Percentiles rank a stretch among this genome's conserved stretches.
phyloP scores from a whole-genome alignment of 1,140 invertebrate genomes.

The Paralvinella palmiformis region DNA sequence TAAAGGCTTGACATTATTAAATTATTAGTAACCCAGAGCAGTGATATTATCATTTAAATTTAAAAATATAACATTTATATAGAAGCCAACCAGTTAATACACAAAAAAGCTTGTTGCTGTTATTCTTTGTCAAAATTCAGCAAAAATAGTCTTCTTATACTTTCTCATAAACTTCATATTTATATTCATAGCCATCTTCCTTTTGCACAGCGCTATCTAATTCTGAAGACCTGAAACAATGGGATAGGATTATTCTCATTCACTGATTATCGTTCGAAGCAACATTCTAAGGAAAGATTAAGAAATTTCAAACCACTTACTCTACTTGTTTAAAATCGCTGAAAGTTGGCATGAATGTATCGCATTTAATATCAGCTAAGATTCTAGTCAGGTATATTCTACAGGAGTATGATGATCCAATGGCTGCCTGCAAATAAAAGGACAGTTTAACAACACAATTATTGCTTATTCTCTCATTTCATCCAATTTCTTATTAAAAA shows the following conservation, averaged over 20 bases:
- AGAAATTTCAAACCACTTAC: conserved; percentile 26
- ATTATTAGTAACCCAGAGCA: too few species aligned
- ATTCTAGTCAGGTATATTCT: conserved; percentile 82
- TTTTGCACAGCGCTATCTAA: background rate
- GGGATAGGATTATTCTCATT: background rate
- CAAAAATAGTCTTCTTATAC: too few species aligned
- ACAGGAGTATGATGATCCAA: conserved; percentile 64
- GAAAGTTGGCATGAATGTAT: conserved; percentile 79
- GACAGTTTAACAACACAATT: conserved; percentile 5
- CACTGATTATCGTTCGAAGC: background rate
- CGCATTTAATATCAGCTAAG: conserved; percentile 72
- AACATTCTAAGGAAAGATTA: too few species aligned
- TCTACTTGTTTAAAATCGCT: conserved; percentile 57
- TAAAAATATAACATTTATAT: too few species aligned
- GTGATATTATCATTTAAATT: too few species aligned
- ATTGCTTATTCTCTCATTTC: too few species aligned
- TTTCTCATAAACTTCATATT: conserved; percentile 9
- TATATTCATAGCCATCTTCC: conserved; percentile 3
- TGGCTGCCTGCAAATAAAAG: conserved; percentile 57
- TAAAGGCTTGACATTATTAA: too few species aligned
- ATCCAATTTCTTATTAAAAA: too few species aligned
- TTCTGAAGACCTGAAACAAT: background rate
- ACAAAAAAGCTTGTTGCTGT: too few species aligned
- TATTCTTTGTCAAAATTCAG: too few species aligned
- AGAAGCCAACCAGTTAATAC: too few species aligned